phyloP scores from a whole-genome alignment of 2,113 vertebrate genomes.

The Neodon shergylaensis region DNA sequence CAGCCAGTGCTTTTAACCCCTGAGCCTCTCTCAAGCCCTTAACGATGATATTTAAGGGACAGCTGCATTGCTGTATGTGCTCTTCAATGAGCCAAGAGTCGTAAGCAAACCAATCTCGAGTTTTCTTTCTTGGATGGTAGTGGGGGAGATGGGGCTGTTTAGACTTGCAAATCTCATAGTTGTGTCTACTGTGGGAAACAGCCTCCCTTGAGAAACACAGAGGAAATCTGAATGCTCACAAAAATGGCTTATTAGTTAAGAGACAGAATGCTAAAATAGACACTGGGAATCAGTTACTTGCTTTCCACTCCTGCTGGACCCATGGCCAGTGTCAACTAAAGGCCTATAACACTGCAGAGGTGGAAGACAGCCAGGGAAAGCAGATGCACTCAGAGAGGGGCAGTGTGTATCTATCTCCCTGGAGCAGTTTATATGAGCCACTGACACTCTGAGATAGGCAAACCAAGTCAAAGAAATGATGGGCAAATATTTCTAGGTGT shows the following conservation, averaged over 20 bases:
- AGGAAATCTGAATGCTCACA: background rate
- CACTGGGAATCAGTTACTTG: background rate
- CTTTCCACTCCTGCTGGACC: background rate
- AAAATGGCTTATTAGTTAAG: background rate
- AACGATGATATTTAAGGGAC: background rate
- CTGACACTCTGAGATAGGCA: background rate
- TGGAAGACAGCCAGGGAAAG: background rate
- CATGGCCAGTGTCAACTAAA: background rate
- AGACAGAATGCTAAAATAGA: background rate
- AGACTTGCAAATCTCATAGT: background rate
- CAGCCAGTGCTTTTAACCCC: background rate
- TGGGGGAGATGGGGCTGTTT: background rate
- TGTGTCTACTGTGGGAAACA: background rate
- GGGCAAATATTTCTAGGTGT: constrained; percentile 86
- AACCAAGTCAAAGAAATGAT: background rate
- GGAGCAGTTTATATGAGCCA: background rate
- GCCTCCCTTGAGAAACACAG: background rate
- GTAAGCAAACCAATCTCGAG: background rate
- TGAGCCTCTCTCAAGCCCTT: background rate
- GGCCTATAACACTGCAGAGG: background rate
- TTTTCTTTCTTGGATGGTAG: background rate
- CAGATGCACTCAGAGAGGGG: background rate
- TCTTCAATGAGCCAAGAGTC: background rate
- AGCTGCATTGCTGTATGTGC: background rate
- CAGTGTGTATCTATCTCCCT: background rate